Evolutionary conservation across 2,797 vertebrate species (phyloP), one percentile per base, ranked within the genome.

Genomic region (Orestias chungarensis): DNA sequence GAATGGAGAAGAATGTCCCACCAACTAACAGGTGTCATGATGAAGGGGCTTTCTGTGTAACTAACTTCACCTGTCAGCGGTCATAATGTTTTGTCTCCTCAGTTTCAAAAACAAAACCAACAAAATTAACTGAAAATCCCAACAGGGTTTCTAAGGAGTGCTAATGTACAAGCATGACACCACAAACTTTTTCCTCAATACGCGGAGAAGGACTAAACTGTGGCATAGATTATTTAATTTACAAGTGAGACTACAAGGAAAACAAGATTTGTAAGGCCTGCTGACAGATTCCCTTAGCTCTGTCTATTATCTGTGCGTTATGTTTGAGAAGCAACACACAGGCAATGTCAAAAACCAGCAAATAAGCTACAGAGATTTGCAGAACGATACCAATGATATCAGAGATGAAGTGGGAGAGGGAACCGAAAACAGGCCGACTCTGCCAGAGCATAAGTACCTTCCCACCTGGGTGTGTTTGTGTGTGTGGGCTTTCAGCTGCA

Each of bases 191-290:
- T 52, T 52, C 3, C 10, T 52, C n/a, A 52, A 52, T 52, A 52
- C 25, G n/a, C 54, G 9, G 54, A 57, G 54, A 55, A 31, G 54
- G 31, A 31, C 52, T 17, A 54, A 55, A 31, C 25, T 12, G 75
- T 84, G 70, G 71, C 81, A 68, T 79, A 73, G 54, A 82, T 67
- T 73, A 75, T 70, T 87, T 89, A 64, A 66, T 65, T 84, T 80
- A 68, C 76, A 68, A 84, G 38, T 18, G 74, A 67, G 55, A 64
- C 64, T 69, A 68, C 70, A 50, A 44, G 50, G 61, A 64, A 67
- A 68, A 61, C n/a, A 5, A 72, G 18, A 68, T 68, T 64, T 27
- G n/a, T 18, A 43, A 59, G 74, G n/a, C 40, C 42, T 66, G 25
- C 68, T 46, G 65, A 68, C 35, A 47, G 65, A 57, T 14, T n/a